These are phyloP conservation scores for Cotesia glomerata DNA, from an alignment of 1,140 invertebrate species.

Conservation along the genomic window DNA sequence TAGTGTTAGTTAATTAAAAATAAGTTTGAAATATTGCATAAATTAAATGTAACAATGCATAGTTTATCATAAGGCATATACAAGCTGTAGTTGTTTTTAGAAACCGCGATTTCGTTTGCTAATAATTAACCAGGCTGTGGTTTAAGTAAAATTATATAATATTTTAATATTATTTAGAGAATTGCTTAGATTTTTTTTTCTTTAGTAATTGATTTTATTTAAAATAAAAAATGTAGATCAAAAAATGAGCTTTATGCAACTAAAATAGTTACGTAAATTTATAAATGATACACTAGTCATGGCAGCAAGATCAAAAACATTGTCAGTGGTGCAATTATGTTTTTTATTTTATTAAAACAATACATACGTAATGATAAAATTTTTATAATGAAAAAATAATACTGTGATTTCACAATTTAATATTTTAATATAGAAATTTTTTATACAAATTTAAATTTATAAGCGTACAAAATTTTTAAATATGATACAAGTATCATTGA, in stretches of 20 bases:
- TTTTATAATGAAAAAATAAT: constrained; percentile 25
- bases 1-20: neutral
- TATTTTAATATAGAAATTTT: constrained; percentile 44
- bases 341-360: constrained; percentile 30
- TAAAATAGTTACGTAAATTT: neutral
- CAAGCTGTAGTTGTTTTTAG: neutral
- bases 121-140: constrained; percentile 10
- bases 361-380: neutral
- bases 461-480: neutral
- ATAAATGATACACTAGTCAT: constrained; percentile 44
- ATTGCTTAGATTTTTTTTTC: neutral
- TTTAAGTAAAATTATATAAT: neutral
- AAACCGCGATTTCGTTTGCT: neutral
- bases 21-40: neutral
- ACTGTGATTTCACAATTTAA: constrained; percentile 46
- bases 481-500: constrained; percentile 15
- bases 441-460: constrained; percentile 23
- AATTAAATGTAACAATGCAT: too few species aligned
- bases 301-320: constrained; percentile 44
- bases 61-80: too few species aligned
- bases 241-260: constrained; percentile 48
- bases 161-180: constrained; percentile 10
- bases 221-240: constrained; percentile 24
- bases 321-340: constrained; percentile 50
- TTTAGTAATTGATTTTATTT: constrained; percentile 11